Base-by-base conservation (phyloP, 1,140 invertebrate genomes). In the Forficula auricularia region DNA sequence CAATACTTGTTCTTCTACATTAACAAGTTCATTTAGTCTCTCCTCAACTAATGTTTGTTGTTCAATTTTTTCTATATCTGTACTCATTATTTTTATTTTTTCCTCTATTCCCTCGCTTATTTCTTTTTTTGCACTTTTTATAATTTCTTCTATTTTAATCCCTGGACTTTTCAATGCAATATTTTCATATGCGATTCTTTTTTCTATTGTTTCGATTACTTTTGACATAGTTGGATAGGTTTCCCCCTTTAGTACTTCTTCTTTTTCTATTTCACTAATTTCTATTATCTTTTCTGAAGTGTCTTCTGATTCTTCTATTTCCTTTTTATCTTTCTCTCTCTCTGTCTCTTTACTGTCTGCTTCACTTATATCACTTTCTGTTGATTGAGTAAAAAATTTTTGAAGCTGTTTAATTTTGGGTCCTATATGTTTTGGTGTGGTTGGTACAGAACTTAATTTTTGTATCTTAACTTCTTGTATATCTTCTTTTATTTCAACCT, bases 381-480 rank as follows among this genome's bases (percentile, higher is more conserved):
- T 38, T 7, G 56, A 54, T 32, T 54, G 53, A 8, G 57, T 58
- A 48, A 66, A 66, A 41, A 65, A 56, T 49, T 58, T 63, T 43
- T 65, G 63, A 19, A 66, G 47, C 49, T 65, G 56, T 18, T 63
- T 63, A 31, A 66, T 62, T 54, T 65, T 66, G 13, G 55, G 58
- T 18, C 60, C 62, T 36, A 65, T 57, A 19, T 56, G 51, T 53
- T 62, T 60, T 19, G 44, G 44, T 20, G 44, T 46, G 8, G 44
- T 46, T 4, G 44, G 44, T 33, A 44, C 42, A 13, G 42, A 44
- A 9, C 9, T 10, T 6, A 14, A 15, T 31, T 44, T 44, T 18
- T 15, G 2, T 9, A 4, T 44, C 4, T 37, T 20, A 13, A 12
- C 14, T 15, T 37, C 34, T 1, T 37, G 6, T 14, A 42, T 33